Evolutionary conservation across 2,797 vertebrate species (phyloP).

Genomic region (Triplophysa yarkandensis): DNA sequence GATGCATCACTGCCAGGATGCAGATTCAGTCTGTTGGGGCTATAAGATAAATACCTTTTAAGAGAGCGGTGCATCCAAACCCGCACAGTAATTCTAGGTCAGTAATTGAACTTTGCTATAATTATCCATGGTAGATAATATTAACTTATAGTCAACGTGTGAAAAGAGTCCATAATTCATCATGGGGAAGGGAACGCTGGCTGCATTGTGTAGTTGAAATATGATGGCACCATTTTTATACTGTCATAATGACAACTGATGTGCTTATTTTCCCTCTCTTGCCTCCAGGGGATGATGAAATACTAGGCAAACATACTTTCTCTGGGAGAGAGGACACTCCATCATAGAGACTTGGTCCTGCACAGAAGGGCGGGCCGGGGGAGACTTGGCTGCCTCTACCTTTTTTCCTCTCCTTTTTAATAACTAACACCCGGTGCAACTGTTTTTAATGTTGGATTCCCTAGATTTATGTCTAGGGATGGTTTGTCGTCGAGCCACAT

Average conservation of each 20-base stretch:
- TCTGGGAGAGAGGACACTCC: slow-evolving; percentile 88
- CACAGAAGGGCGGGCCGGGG: slow-evolving; percentile 61
- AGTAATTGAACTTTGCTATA: slow-evolving; percentile 97
- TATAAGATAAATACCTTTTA: slow-evolving; percentile 90
- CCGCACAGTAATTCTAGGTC: slow-evolving; percentile 86
- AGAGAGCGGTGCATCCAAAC: slow-evolving; percentile 80
- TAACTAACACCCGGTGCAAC: slow-evolving; percentile 43
- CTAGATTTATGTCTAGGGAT: background rate
- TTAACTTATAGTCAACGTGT: slow-evolving; percentile 91
- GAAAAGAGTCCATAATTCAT: slow-evolving; percentile 93
- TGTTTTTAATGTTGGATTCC: background rate
- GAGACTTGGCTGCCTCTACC: slow-evolving; percentile 71
- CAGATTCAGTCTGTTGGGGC: slow-evolving; percentile 88
- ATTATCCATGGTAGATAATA: slow-evolving; percentile 99
- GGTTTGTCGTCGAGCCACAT: background rate
- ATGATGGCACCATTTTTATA: slow-evolving; percentile 99
- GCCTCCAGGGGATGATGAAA: slow-evolving; percentile 97
- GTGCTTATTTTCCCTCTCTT: slow-evolving; percentile 91
- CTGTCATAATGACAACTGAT: slow-evolving; percentile 99
- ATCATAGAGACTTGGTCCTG: slow-evolving; percentile 78
- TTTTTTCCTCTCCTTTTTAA: slow-evolving; percentile 61
- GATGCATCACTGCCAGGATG: slow-evolving; percentile 94
- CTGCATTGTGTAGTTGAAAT: slow-evolving; percentile 97
- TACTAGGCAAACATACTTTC: slow-evolving; percentile 96
- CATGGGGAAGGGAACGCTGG: slow-evolving; percentile 53